Evolutionary conservation across 23 tunicate species (phyloP).

Genomic region (Trididemnum clinides): DNA sequence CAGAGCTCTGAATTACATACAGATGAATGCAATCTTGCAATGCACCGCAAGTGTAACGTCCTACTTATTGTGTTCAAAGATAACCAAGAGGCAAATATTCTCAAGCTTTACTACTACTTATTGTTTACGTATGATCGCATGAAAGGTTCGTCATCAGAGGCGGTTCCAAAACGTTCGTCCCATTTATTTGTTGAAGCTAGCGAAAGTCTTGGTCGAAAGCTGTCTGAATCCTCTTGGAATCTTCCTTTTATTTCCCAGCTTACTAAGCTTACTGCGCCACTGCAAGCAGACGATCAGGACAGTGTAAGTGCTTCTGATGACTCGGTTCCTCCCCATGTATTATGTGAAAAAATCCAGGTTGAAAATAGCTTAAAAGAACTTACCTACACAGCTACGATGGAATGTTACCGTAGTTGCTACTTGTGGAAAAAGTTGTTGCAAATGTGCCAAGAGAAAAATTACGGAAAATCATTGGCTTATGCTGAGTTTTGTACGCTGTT

Average conservation of each 20-base stretch:
- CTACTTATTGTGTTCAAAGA: constrained; percentile 9
- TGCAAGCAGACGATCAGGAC: background rate
- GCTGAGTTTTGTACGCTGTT: constrained; percentile 29
- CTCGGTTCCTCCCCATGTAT: constrained; percentile 14
- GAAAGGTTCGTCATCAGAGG: background rate
- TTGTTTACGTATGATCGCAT: constrained; percentile 14
- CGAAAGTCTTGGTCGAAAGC: background rate
- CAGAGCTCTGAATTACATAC: background rate
- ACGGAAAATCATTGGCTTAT: background rate
- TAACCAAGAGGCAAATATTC: background rate
- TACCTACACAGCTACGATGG: constrained; percentile 11
- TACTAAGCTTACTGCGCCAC: background rate
- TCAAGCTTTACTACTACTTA: constrained; percentile 34
- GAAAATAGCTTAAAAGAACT: constrained; percentile 13
- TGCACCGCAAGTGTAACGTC: constrained; percentile 7
- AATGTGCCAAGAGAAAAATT: constrained; percentile 39
- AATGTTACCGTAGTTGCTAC: constrained; percentile 39
- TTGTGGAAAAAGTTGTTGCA: constrained; percentile 44
- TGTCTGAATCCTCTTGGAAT: constrained; percentile 15
- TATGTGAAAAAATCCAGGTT: constrained; percentile 28
- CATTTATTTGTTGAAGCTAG: background rate
- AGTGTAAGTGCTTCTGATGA: background rate
- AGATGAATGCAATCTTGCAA: background rate
- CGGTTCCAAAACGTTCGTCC: background rate
- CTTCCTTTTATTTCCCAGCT: background rate